phyloP scores from a whole-genome alignment of 1,140 invertebrate genomes.

The Zaprionus tsacasi region DNA sequence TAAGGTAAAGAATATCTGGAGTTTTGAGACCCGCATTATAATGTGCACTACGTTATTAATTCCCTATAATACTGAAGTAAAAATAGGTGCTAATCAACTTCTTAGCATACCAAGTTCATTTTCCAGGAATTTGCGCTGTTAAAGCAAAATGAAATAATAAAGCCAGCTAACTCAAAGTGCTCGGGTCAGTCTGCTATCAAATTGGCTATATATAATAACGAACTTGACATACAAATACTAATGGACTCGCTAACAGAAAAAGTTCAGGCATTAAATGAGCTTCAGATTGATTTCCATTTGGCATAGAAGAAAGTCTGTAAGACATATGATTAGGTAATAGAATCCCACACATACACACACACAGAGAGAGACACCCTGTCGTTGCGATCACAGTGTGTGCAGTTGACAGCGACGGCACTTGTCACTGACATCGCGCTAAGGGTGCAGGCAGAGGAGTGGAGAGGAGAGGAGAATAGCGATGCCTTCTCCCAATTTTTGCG shows the following conservation, averaged over 20 bases:
- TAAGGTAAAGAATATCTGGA: too few species aligned
- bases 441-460: background rate
- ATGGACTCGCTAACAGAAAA: background rate
- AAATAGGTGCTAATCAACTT: background rate
- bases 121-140: background rate
- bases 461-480: background rate
- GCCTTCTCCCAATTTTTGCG: background rate
- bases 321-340: constrained; percentile 8
- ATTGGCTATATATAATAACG: background rate
- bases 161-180: background rate
- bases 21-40: too few species aligned
- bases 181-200: background rate
- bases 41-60: background rate
- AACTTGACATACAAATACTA: background rate
- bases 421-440: constrained; percentile 9
- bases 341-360: background rate
- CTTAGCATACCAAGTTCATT: background rate
- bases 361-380: constrained; percentile 21
- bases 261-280: background rate
- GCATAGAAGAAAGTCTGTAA: background rate
- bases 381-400: constrained; percentile 45
- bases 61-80: background rate
- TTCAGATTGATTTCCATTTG: background rate
- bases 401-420: constrained; percentile 55
- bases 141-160: background rate